Conservation (phyloP, 2,888 invertebrate species). For the Cantharis nigra region DNA sequence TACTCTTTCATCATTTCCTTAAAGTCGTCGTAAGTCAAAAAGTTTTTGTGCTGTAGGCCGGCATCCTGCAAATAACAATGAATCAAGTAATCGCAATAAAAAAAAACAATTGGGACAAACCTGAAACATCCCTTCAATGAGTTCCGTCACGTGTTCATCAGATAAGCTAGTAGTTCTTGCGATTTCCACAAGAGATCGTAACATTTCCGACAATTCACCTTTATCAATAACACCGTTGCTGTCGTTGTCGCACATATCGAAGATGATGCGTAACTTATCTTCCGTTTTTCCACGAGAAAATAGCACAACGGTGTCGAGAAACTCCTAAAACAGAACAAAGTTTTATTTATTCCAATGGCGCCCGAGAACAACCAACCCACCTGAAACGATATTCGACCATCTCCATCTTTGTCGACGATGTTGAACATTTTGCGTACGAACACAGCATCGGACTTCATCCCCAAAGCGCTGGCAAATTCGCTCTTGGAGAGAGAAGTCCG, state of each 20-base stretch:
- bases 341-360: not conserved
- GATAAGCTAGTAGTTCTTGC: constrained; percentile 88
- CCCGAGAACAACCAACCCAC: constrained; percentile 53
- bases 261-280: constrained; percentile 90
- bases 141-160: constrained; percentile 87
- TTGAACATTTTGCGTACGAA: constrained; percentile 98
- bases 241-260: constrained; percentile 97
- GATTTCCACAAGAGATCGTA: constrained; percentile 90
- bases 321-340: constrained; percentile 66
- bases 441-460: constrained; percentile 93
- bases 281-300: constrained; percentile 93
- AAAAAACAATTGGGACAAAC: constrained; percentile 53
- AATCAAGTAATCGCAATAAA: not conserved
- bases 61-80: constrained; percentile 66
- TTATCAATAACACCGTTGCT: constrained; percentile 94
- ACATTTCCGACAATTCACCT: constrained; percentile 89
- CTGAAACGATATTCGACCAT: constrained; percentile 92
- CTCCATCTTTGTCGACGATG: constrained; percentile 92
- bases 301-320: constrained; percentile 89
- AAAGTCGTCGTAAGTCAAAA: constrained; percentile 88
- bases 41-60: constrained; percentile 87
- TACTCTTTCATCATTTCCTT: constrained; percentile 97
- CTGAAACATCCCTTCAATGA: constrained; percentile 93
- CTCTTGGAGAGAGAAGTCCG: constrained; percentile 87
- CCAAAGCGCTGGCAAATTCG: constrained; percentile 93